These are phyloP conservation scores for Lissocephala sabroskyi DNA, from an alignment of 2,888 invertebrate species.

Conservation along the genomic window DNA sequence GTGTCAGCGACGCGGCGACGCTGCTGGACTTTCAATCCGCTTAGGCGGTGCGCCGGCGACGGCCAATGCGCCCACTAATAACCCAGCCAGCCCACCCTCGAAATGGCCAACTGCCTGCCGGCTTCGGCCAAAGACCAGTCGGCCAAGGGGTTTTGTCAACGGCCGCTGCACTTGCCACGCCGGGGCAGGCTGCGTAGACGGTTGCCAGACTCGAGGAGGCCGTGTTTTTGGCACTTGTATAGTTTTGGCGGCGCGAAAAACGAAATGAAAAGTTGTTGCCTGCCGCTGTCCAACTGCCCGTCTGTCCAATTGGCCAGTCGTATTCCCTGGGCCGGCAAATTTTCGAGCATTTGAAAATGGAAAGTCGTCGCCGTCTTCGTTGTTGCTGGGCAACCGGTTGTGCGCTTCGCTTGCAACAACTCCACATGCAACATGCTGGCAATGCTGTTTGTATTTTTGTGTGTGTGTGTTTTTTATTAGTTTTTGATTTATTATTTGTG, in stretches of 20 bases:
- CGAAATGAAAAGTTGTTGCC: conserved; percentile 47
- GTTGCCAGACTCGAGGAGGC: conserved; percentile 6
- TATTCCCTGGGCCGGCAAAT: conserved; percentile 15
- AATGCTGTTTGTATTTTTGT: not conserved
- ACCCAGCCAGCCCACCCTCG: not conserved
- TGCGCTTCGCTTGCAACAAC: conserved; percentile 19
- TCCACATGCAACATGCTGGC: conserved; percentile 25
- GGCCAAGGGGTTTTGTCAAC: not conserved
- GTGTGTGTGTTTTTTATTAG: conserved; percentile 39
- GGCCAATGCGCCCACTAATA: conserved; percentile 22
- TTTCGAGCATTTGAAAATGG: conserved; percentile 62
- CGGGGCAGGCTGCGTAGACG: conserved; percentile 61
- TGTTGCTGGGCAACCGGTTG: conserved; percentile 49
- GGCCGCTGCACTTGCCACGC: conserved; percentile 1
- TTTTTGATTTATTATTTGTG: conserved; percentile 53
- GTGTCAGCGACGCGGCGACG: too few species aligned
- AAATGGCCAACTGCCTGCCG: not conserved
- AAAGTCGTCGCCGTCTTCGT: conserved; percentile 48
- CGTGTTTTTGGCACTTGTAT: not conserved
- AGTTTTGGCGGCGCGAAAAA: conserved; percentile 38
- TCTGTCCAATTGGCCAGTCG: too few species aligned
- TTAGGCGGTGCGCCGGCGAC: too few species aligned
- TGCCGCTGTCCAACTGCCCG: conserved; percentile 1
- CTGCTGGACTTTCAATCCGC: too few species aligned
- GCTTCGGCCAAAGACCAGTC: conserved; percentile 26